Percentiles rank a stretch among this genome's conserved stretches.
Conservation (phyloP, 1,140 invertebrate species). For the Eulimnadia texana region DNA sequence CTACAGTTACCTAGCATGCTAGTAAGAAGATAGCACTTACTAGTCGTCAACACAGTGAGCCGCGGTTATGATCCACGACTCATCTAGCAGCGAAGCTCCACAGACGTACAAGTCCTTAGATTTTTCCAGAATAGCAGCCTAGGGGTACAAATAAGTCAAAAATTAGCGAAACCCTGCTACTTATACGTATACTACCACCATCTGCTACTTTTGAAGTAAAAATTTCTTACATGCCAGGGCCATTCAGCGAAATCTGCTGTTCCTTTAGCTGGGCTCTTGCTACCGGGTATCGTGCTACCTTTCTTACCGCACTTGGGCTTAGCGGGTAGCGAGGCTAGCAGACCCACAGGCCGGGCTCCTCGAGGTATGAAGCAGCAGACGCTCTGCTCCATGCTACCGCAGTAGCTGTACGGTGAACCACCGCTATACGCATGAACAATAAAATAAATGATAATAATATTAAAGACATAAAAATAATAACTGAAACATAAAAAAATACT, state of each 20-base stretch:
- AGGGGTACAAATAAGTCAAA: slow-evolving; percentile 10
- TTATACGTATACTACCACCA: too few species aligned
- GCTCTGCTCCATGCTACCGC: slow-evolving; percentile 28
- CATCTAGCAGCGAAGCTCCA: slow-evolving; percentile 38
- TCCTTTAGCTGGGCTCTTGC: slow-evolving; percentile 22
- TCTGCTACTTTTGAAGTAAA: too few species aligned
- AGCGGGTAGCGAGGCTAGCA: slow-evolving; percentile 23
- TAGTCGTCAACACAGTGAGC: slow-evolving; percentile 40
- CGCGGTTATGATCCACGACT: slow-evolving; percentile 39
- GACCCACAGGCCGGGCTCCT: slow-evolving; percentile 24
- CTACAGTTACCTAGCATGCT: too few species aligned
- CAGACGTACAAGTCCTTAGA: slow-evolving; percentile 35
- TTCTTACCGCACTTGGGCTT: slow-evolving; percentile 26
- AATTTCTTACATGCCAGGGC: slow-evolving; percentile 34
- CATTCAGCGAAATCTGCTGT: slow-evolving; percentile 30
- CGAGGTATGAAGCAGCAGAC: slow-evolving; percentile 31
- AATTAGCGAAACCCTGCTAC: not conserved
- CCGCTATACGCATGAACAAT: slow-evolving; percentile 24
- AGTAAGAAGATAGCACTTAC: slow-evolving; percentile 27
- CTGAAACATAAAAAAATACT: not conserved
- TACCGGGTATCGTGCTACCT: slow-evolving; percentile 22
- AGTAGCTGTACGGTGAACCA: slow-evolving; percentile 30
- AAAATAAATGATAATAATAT: too few species aligned
- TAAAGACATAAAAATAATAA: slow-evolving; percentile 4
- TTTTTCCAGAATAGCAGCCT: slow-evolving; percentile 33